A percentile compares a stretch with the other conserved stretches of the same genome.
Conservation (phyloP, 2,888 invertebrate genomes). For the Liopterus haemorrhoidalis region DNA sequence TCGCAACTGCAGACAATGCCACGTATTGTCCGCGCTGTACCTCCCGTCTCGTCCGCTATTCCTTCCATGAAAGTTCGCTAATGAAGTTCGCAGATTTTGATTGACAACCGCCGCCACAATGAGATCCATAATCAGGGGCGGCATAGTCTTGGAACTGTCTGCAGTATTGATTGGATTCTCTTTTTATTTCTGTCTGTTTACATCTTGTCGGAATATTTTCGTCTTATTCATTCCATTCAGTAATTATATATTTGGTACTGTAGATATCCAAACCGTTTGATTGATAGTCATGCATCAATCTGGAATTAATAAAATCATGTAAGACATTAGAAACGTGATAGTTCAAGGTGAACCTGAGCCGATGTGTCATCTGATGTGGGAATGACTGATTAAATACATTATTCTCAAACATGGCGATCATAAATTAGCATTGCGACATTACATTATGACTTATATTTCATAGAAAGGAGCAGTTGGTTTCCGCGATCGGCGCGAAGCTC, state of each 20-base stretch:
- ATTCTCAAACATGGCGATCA: not conserved
- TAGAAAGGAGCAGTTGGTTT: not conserved
- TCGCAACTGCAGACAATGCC: conserved; percentile 17
- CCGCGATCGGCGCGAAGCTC: not conserved
- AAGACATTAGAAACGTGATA: conserved; percentile 37
- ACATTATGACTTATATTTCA: not conserved
- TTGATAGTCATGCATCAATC: not conserved
- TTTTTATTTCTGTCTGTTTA: too few species aligned
- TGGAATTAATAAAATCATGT: conserved; percentile 1
- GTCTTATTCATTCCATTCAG: not conserved
- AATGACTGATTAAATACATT: conserved; percentile 7
- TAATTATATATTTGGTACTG: too few species aligned
- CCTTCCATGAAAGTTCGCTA: conserved; percentile 28
- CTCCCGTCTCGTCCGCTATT: conserved; percentile 8
- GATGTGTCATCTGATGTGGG: conserved; percentile 21
- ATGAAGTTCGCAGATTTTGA: conserved; percentile 35
- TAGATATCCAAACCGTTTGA: not conserved
- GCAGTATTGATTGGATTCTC: too few species aligned
- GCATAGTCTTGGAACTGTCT: conserved; percentile 28
- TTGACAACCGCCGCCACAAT: conserved; percentile 30
- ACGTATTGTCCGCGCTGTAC: too few species aligned
- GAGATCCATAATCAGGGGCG: conserved; percentile 31
- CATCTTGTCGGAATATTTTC: conserved; percentile 4
- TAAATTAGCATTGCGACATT: not conserved
- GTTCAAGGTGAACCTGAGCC: conserved; percentile 43